Percentiles rank a stretch among this genome's conserved stretches.
Evolutionary conservation across 2,797 vertebrate species (phyloP).

Genomic region (Eutrigla gurnardus): DNA sequence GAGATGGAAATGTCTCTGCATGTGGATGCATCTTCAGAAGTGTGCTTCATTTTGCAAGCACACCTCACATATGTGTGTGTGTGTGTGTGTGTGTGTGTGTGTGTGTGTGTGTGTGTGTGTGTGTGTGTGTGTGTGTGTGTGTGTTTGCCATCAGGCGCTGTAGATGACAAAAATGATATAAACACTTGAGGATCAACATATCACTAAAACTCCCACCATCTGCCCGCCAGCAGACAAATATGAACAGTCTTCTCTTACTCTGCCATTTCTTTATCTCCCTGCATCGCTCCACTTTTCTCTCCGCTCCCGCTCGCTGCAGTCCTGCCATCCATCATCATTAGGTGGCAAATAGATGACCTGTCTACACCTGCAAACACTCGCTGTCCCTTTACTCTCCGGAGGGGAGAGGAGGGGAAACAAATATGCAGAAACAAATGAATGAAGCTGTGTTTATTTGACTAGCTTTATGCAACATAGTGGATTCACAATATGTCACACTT

Average conservation of each 20-base stretch:
- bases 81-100: no score
- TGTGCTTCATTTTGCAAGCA: background rate
- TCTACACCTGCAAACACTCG: conserved; percentile 68
- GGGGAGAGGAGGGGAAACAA: conserved; percentile 18
- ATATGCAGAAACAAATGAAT: conserved; percentile 10
- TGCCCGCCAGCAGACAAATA: conserved; percentile 63
- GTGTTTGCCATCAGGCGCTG: conserved; percentile 42
- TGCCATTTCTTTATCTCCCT: conserved; percentile 68
- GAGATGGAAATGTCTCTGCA: background rate
- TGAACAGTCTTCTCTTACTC: conserved; percentile 61
- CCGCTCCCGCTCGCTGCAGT: conserved; percentile 54
- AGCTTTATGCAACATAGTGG: no score
- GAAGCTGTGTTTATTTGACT: conserved; percentile 1
- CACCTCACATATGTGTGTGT: background rate
- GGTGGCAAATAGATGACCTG: conserved; percentile 74
- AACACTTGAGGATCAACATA: conserved; percentile 68
- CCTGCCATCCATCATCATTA: conserved; percentile 79
- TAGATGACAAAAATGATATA: conserved; percentile 65
- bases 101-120: conserved; percentile 1
- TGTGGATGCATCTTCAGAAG: conserved; percentile 20
- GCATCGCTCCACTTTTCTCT: conserved; percentile 63
- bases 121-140: background rate
- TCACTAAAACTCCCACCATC: conserved; percentile 69
- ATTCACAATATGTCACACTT: background rate
- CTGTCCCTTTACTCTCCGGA: conserved; percentile 56